Evolutionary conservation across 2,797 vertebrate genomes (phyloP), one percentile per base, ranked within the genome.

Genomic region (Arvicola amphibius): DNA sequence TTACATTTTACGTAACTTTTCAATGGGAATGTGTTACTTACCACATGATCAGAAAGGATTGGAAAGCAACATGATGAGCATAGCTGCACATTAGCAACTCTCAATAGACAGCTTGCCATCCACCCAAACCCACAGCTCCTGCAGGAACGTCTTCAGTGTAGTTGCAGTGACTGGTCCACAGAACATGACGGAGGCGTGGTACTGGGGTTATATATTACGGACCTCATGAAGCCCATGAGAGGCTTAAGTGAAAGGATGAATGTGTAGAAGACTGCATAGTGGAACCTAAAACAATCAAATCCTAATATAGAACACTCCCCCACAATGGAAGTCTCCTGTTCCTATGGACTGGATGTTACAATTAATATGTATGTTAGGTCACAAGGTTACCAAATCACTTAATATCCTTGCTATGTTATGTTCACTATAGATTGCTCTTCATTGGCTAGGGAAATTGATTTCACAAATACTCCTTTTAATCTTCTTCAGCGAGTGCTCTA

Each of bases 391-490:
- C 46, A 80, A 84, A 84, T 1, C 95, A 78, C 78, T 92, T 80
- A 83, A 76, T n/a, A 81, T 46, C 51, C 48, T 89, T 63, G 59
- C 85, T 91, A n/a, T 79, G 89, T 95, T 83, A 95, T 79, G 77
- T 43, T 77, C 88, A 61, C 43, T 81, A 2, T 78, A 90, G 48
- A 91, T 96, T 91, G 74, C 51, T 97, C 59, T 96, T 67, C 61
- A 92, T 76, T 94, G 93, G 90, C 88, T 94, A 95, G 93, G 94
- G 94, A 97, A 96, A 87, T 96, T 89, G 77, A 80, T 32, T 91
- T 53, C 91, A 78, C 2, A 14, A 83, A 89, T 94, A 88, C 46
- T 94, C 43, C 79, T 93, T 86, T 78, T 48, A 90, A 48, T 94
- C 73, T 93, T 92, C 92, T 97, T 92, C 92, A 92, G 78, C 12